Evolutionary conservation across 2,113 vertebrate genomes (phyloP).

Genomic region (Ceratotherium simum): DNA sequence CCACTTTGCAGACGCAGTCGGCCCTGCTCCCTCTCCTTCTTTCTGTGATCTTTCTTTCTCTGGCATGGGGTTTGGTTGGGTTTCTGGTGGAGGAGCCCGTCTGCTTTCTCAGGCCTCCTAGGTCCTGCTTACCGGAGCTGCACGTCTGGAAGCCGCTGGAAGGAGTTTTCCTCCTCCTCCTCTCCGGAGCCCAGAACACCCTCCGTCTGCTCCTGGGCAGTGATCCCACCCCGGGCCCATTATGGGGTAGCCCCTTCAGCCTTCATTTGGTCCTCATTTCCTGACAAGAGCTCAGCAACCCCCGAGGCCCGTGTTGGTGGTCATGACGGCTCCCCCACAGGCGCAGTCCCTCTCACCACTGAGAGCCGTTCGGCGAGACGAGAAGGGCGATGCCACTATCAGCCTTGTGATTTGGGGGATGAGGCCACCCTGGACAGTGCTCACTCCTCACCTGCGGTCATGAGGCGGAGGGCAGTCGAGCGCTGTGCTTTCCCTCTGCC

Average conservation of each 20-base stretch:
- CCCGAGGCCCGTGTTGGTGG: too few relatives aligned
- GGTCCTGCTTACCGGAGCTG: neutral
- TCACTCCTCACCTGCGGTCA: neutral
- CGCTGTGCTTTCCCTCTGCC: fast-evolving
- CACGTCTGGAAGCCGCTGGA: neutral
- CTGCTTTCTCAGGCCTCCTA: neutral
- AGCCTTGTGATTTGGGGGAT: neutral
- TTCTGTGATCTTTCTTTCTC: neutral
- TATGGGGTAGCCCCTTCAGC: neutral
- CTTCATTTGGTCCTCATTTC: neutral
- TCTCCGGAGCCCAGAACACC: neutral
- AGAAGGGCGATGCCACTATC: neutral
- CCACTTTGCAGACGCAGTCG: neutral
- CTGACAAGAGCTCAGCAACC: neutral
- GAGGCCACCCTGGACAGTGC: neutral
- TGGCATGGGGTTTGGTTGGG: neutral
- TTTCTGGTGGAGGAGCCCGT: neutral
- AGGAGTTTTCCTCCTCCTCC: neutral
- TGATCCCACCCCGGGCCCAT: neutral
- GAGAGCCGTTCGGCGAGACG: neutral
- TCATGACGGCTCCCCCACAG: too few relatives aligned
- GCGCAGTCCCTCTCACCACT: neutral
- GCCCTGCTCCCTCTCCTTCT: neutral
- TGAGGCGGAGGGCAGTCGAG: neutral
- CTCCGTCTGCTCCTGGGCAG: neutral